Evolutionary conservation across 1,140 invertebrate genomes (phyloP).

Genomic region (Bombus superbus): DNA sequence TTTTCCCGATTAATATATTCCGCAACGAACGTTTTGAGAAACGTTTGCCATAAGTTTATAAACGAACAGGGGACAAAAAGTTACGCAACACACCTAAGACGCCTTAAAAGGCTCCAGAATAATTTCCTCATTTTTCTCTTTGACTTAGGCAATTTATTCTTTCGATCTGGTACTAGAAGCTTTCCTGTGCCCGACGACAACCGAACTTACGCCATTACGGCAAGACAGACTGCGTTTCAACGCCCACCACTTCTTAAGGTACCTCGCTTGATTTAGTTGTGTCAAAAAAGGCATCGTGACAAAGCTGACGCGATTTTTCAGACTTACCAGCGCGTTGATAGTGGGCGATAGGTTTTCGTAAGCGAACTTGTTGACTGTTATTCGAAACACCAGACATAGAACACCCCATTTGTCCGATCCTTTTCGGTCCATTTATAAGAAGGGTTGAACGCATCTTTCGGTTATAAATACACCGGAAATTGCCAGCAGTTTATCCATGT

Average conservation of each 20-base stretch:
- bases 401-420: constrained; percentile 67
- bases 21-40: accelerated
- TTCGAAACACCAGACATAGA: constrained; percentile 54
- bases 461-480: constrained; percentile 69
- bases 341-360: constrained; percentile 57
- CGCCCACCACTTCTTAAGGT: constrained; percentile 52
- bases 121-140: constrained; percentile 66
- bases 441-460: constrained; percentile 56
- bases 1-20: not conserved
- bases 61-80: not conserved
- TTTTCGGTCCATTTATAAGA: constrained; percentile 57
- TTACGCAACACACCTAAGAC: not conserved
- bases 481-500: constrained; percentile 30
- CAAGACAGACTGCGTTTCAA: constrained; percentile 44
- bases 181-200: constrained; percentile 32
- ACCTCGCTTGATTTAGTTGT: constrained; percentile 50
- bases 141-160: constrained; percentile 66
- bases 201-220: constrained; percentile 21
- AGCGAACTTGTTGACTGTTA: constrained; percentile 38
- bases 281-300: constrained; percentile 49
- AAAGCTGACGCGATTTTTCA: constrained; percentile 71
- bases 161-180: constrained; percentile 26
- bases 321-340: constrained; percentile 55
- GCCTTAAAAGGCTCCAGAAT: constrained; percentile 51
- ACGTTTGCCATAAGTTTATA: not conserved